These are phyloP conservation scores for Siniperca undulata DNA, from an alignment of 2,797 vertebrate species.

Conservation along the genomic window DNA sequence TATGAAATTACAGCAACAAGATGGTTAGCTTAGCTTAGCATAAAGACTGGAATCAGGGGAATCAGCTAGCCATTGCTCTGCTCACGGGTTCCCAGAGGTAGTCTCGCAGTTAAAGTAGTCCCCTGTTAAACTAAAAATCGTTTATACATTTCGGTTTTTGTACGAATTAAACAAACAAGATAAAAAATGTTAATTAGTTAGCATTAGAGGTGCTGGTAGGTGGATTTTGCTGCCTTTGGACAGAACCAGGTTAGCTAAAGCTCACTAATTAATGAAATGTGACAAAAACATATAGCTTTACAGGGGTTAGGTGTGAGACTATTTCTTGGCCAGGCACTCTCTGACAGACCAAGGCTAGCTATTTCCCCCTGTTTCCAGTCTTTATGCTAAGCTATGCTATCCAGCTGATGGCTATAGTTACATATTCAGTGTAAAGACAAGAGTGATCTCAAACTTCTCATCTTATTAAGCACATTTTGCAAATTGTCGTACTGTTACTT, in stretches of 20 bases:
- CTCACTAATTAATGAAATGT: not conserved
- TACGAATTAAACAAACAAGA: not conserved
- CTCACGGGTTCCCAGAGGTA: not conserved
- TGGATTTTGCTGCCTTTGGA: not conserved
- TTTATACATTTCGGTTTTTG: not conserved
- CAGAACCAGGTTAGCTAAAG: not conserved
- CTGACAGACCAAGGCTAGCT: not conserved
- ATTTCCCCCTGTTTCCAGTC: not conserved
- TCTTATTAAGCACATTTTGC: not conserved
- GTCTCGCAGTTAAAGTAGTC: no score
- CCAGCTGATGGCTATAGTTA: not conserved
- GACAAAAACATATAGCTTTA: not conserved
- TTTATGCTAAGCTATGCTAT: constrained; percentile 18
- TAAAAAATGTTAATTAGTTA: not conserved
- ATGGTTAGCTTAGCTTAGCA: constrained; percentile 2
- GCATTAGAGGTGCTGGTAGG: no score
- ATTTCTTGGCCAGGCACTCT: not conserved
- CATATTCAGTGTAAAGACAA: not conserved
- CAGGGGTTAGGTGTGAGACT: no score
- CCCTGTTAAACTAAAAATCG: not conserved
- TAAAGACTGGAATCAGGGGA: not conserved
- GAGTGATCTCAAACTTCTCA: constrained; percentile 14
- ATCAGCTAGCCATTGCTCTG: not conserved
- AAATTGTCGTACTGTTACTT: not conserved
- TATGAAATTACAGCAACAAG: not conserved